phyloP scores from a whole-genome alignment of 1,140 invertebrate species.

The Diabrotica virgifera region DNA sequence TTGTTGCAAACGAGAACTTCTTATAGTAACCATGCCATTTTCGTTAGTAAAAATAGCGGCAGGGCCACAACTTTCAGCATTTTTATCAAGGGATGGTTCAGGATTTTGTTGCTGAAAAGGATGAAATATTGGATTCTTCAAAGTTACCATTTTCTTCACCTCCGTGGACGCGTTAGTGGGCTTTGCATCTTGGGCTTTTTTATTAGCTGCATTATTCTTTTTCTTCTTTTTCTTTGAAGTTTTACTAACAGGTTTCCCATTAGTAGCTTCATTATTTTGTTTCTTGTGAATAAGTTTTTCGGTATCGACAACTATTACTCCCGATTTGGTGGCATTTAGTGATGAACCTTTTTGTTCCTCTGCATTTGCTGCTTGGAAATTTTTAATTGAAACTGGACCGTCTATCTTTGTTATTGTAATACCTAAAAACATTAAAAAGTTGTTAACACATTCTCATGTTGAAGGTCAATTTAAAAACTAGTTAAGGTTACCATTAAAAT shows the following conservation, averaged over 20 bases:
- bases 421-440: conserved; percentile 28
- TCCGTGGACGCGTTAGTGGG: conserved; percentile 22
- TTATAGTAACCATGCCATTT: conserved; percentile 77
- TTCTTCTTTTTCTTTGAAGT: conserved; percentile 63
- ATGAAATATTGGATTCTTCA: conserved; percentile 71
- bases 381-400: conserved; percentile 51
- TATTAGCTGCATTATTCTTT: conserved; percentile 35
- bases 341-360: conserved; percentile 41
- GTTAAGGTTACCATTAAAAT: no score
- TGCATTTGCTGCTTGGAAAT: conserved; percentile 50
- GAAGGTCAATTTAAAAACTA: no score
- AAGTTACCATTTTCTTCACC: conserved; percentile 61
- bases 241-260: conserved; percentile 27
- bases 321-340: conserved; percentile 49
- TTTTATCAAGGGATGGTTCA: conserved; percentile 29
- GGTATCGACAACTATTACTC: conserved; percentile 64
- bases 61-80: conserved; percentile 44
- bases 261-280: conserved; percentile 20
- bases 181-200: conserved; percentile 37
- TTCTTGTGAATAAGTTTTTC: conserved; percentile 52
- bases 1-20: conserved; percentile 58
- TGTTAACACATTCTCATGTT: no score
- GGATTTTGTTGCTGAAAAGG: conserved; percentile 33
- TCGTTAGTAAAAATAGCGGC: conserved; percentile 69
- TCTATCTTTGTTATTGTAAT: conserved; percentile 82